Conservation (phyloP, 2,888 invertebrate genomes). For the Epinotia bilunana region DNA sequence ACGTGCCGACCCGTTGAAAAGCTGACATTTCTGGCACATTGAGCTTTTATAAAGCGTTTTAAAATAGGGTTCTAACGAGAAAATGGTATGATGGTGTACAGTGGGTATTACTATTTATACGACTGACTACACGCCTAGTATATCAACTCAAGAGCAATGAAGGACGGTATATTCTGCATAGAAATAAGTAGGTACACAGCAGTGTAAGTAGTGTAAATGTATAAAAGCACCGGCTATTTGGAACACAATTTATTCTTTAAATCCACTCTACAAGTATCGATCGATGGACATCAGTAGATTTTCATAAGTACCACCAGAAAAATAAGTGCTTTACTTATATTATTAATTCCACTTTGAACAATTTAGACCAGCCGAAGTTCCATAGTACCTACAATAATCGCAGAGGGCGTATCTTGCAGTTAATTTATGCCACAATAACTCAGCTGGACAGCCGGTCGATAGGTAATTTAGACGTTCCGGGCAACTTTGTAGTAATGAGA, state of each 20-base stretch:
- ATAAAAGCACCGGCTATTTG: too few species aligned
- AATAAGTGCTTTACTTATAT: too few species aligned
- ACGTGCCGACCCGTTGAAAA: constrained; percentile 62
- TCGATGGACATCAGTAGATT: too few species aligned
- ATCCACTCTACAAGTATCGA: too few species aligned
- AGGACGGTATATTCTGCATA: too few species aligned
- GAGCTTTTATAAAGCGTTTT: background rate
- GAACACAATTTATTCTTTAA: too few species aligned
- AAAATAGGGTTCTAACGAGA: background rate
- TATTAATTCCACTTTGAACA: background rate
- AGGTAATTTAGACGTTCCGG: constrained; percentile 81
- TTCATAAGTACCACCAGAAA: too few species aligned
- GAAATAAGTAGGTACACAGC: too few species aligned
- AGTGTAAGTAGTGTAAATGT: too few species aligned
- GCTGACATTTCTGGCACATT: background rate
- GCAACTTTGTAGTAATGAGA: constrained; percentile 83
- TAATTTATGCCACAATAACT: constrained; percentile 83
- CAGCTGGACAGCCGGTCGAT: constrained; percentile 76
- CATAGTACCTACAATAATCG: constrained; percentile 60
- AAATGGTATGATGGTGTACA: background rate
- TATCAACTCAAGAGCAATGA: too few species aligned
- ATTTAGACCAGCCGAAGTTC: constrained; percentile 54
- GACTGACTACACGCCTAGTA: too few species aligned
- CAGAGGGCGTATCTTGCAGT: constrained; percentile 69
- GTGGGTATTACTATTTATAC: too few species aligned